Evolutionary conservation across 1,140 invertebrate genomes (phyloP).

Genomic region (Drosophila ficusphila): DNA sequence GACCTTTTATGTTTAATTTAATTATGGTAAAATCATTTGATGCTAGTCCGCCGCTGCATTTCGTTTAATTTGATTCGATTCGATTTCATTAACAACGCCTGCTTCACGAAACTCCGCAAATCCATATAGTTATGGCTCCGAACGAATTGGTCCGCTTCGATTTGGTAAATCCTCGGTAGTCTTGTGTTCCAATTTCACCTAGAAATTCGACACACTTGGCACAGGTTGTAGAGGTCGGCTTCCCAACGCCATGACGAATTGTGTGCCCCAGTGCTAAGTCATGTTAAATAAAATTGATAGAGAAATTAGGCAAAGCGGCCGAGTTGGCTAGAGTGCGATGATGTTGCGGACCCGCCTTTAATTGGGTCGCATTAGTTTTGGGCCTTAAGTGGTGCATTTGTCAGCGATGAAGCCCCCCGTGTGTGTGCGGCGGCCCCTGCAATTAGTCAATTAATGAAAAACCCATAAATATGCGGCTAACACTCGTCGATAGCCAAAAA

Average conservation of each 20-base stretch:
- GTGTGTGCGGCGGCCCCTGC: conserved; percentile 30
- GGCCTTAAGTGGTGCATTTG: conserved; percentile 64
- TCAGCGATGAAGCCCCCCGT: conserved; percentile 10
- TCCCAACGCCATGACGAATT: conserved; percentile 62
- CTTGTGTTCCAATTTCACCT: conserved; percentile 45
- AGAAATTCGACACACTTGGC: conserved; percentile 64
- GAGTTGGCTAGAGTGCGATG: conserved; percentile 1
- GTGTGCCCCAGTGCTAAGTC: conserved; percentile 36
- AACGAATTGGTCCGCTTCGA: conserved; percentile 48
- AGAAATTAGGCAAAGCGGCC: conserved; percentile 68
- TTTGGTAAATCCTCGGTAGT: conserved; percentile 24
- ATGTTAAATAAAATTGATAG: conserved; percentile 79
- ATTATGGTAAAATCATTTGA: conserved; percentile 69
- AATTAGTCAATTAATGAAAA: conserved; percentile 81
- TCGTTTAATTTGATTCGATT: conserved; percentile 62
- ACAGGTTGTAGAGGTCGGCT: conserved; percentile 21
- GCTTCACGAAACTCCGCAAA: conserved; percentile 42
- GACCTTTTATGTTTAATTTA: conserved; percentile 71
- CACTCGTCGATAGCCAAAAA: conserved; percentile 53
- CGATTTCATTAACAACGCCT: conserved; percentile 52
- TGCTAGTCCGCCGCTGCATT: conserved; percentile 53
- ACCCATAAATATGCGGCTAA: conserved; percentile 70
- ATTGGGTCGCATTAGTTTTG: conserved; percentile 68
- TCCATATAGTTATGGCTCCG: conserved; percentile 72
- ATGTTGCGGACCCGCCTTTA: conserved; percentile 49